phyloP scores from a whole-genome alignment of 2,888 invertebrate genomes.

The Phymatocera aterrima region DNA sequence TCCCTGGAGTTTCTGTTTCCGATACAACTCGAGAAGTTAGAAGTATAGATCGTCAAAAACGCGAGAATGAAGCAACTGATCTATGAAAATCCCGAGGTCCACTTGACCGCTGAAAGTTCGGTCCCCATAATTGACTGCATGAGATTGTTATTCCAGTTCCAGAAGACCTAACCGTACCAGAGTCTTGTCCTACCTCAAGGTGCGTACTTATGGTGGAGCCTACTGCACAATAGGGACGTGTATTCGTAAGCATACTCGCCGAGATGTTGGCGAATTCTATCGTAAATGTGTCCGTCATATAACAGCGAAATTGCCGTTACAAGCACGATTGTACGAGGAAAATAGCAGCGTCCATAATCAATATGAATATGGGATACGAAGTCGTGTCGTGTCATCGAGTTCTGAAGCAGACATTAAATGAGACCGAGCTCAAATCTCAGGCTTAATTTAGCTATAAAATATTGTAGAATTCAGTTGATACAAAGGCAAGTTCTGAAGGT shows the following conservation, averaged over 20 bases:
- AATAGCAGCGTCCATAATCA: background rate
- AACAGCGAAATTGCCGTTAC: background rate
- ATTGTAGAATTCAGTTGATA: slow-evolving; percentile 21
- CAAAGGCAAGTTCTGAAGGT: slow-evolving; percentile 38
- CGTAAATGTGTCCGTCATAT: too few species aligned
- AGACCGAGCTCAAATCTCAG: background rate
- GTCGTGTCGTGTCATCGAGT: slow-evolving; percentile 20
- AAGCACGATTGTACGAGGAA: background rate
- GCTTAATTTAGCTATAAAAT: slow-evolving; percentile 31
- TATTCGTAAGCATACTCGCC: background rate
- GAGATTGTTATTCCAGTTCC: background rate
- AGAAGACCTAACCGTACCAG: background rate
- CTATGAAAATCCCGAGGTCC: background rate
- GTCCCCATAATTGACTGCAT: background rate
- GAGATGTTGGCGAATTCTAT: background rate
- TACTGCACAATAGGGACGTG: background rate
- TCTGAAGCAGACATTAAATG: slow-evolving; percentile 5
- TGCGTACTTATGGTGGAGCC: background rate
- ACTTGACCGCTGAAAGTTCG: background rate
- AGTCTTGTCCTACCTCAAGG: slow-evolving; percentile 8
- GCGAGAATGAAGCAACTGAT: background rate
- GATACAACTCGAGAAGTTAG: too few species aligned
- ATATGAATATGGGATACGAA: background rate
- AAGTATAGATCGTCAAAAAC: background rate
- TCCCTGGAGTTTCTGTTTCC: too few species aligned